Percentiles rank a stretch among this genome's conserved stretches.
These are phyloP conservation scores for Microcebus murinus DNA, from an alignment of 2,113 vertebrate genomes.

Conservation along the genomic window DNA sequence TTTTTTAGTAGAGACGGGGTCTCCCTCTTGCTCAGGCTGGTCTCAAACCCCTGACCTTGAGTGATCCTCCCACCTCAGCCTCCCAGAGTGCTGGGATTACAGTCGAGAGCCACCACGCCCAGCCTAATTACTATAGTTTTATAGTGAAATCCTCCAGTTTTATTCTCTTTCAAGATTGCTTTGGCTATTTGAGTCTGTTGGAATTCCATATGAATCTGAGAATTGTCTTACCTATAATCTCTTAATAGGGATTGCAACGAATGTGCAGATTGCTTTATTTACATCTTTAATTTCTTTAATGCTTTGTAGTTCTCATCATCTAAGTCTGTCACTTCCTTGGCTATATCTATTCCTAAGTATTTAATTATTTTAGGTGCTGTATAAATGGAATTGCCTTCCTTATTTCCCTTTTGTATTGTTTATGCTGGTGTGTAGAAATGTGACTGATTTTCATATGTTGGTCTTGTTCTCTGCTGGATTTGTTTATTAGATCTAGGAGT, in stretches of 20 bases:
- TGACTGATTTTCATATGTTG: background rate
- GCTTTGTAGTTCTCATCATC: background rate
- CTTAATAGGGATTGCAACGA: background rate
- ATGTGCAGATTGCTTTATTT: background rate
- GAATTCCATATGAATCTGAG: background rate
- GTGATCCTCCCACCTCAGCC: no score
- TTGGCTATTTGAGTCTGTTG: no score
- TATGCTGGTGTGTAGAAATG: background rate
- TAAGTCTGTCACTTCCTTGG: background rate
- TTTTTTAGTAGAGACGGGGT: no score
- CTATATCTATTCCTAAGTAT: background rate
- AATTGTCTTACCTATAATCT: background rate
- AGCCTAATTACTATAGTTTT: no score
- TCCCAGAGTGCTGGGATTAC: no score
- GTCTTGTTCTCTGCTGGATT: background rate
- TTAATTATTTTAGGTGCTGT: background rate
- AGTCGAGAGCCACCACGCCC: no score
- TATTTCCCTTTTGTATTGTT: background rate
- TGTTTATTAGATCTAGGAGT: background rate
- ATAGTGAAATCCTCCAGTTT: no score
- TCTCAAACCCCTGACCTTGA: no score
- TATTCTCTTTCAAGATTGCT: no score
- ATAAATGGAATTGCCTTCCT: background rate
- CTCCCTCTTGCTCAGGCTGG: no score
- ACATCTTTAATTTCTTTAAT: background rate